Evolutionary conservation across 2,888 invertebrate genomes (phyloP).

Genomic region (Drosophila incognita): DNA sequence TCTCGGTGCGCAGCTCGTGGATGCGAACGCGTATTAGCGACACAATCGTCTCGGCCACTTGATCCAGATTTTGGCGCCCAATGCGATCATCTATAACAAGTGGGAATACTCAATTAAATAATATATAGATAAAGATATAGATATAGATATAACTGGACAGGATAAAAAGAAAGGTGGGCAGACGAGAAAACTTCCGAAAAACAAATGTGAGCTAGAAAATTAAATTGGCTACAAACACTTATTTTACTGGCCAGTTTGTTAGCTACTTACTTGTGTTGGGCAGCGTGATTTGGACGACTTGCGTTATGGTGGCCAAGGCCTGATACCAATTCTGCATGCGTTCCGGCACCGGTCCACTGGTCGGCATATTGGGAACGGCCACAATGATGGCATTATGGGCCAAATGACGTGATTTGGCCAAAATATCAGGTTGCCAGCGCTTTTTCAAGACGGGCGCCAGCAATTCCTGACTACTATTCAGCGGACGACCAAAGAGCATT

Average conservation of each 20-base stretch:
- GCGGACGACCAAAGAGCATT: slow-evolving; percentile 88
- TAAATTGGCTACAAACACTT: neutral
- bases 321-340: slow-evolving; percentile 90
- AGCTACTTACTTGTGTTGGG: slow-evolving; percentile 77
- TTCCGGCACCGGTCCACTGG: slow-evolving; percentile 85
- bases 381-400: slow-evolving; percentile 89
- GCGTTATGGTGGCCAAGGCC: slow-evolving; percentile 88
- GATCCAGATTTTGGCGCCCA: slow-evolving; percentile 82
- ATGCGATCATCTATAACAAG: slow-evolving; percentile 70
- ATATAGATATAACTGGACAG: too few species aligned
- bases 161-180: too few species aligned
- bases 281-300: slow-evolving; percentile 86
- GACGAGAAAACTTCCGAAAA: too few species aligned
- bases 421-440: slow-evolving; percentile 91
- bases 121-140: too few species aligned
- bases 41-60: slow-evolving; percentile 88
- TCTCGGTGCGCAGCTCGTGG: slow-evolving; percentile 89
- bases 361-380: slow-evolving; percentile 87
- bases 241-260: neutral
- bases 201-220: neutral
- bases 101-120: neutral
- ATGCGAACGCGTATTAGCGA: slow-evolving; percentile 89
- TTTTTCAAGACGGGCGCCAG: slow-evolving; percentile 87
- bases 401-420: slow-evolving; percentile 89
- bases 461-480: slow-evolving; percentile 87